phyloP scores from a whole-genome alignment of 2,113 vertebrate species.

The Speoplatyrhinus poulsoni region DNA sequence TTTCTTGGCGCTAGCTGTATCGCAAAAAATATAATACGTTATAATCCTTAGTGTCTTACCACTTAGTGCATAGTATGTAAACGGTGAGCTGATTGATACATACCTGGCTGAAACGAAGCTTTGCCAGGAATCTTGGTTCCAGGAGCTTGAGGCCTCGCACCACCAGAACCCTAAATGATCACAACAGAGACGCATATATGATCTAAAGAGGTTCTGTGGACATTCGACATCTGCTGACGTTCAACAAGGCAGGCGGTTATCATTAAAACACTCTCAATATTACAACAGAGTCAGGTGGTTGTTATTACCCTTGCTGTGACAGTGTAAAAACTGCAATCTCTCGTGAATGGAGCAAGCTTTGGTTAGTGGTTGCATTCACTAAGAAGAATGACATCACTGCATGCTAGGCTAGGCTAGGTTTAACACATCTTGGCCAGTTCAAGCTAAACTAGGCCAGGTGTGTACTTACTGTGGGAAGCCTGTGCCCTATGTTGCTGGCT shows the following conservation, averaged over 20 bases:
- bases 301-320: background rate
- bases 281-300: background rate
- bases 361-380: background rate
- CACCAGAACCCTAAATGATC: conserved; percentile 64
- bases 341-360: background rate
- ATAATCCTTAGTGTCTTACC: conserved; percentile 16
- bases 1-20: conserved; percentile 83
- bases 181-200: background rate
- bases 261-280: background rate
- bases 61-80: background rate
- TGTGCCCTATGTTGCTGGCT: conserved; percentile 65
- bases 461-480: conserved; percentile 83
- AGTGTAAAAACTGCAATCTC: background rate
- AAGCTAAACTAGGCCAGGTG: background rate
- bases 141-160: conserved; percentile 78
- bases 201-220: background rate
- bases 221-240: background rate
- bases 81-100: background rate
- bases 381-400: background rate
- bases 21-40: conserved; percentile 62
- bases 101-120: conserved; percentile 75
- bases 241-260: background rate
- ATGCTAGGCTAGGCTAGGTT: background rate
- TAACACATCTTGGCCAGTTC: background rate
- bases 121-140: conserved; percentile 85